Evolutionary conservation across 2,797 vertebrate species (phyloP).

Genomic region (Carapus acus): DNA sequence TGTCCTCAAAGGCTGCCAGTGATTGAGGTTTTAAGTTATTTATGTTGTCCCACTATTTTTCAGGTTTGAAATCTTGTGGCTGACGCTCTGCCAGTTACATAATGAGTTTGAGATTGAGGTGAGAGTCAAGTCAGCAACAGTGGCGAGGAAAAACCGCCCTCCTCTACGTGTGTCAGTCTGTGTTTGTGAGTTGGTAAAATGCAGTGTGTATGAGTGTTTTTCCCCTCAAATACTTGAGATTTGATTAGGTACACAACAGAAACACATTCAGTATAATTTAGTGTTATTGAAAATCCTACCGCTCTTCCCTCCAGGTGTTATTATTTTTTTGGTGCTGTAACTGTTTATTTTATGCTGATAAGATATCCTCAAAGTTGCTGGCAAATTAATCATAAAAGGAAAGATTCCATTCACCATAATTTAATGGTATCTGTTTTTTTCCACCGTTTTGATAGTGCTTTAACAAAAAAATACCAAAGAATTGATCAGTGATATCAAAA

Average conservation of each 20-base stretch:
- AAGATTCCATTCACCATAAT: no score
- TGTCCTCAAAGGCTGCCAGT: no score
- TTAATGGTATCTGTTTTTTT: neutral
- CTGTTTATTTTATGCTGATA: neutral
- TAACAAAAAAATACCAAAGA: neutral
- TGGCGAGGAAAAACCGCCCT: no score
- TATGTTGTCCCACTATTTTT: constrained; percentile 15
- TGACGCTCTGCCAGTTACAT: constrained; percentile 93
- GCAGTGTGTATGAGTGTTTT: no score
- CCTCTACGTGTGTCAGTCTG: no score
- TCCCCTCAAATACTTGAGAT: no score
- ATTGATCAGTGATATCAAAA: neutral
- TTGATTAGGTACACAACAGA: no score
- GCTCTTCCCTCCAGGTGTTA: no score
- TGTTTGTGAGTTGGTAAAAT: neutral
- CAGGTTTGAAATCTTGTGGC: constrained; percentile 95
- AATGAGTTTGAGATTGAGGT: constrained; percentile 95
- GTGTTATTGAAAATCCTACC: no score
- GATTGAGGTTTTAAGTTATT: neutral
- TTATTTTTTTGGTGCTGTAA: neutral
- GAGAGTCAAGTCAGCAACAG: constrained; percentile 42
- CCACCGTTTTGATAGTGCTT: neutral
- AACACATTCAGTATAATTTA: no score
- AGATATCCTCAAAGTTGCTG: neutral
- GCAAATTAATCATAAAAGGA: neutral